Evolutionary conservation across 1,140 invertebrate species (phyloP).

Genomic region (Heliothis virescens): DNA sequence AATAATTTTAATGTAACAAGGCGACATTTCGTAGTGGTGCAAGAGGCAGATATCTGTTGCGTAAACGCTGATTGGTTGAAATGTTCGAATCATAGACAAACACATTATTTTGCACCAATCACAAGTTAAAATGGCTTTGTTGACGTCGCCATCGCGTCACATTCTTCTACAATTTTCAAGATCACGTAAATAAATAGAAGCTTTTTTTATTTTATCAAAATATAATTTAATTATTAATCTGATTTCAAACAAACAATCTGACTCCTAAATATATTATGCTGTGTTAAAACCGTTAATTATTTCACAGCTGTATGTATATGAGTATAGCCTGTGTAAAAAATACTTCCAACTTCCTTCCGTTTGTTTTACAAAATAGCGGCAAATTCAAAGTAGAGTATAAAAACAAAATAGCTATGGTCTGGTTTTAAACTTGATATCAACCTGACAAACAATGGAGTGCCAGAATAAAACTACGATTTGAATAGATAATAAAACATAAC

Average conservation of each 20-base stretch:
- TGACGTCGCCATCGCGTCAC: conserved; percentile 37
- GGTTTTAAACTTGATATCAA: not conserved
- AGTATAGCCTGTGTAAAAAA: too few species aligned
- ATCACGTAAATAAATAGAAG: too few species aligned
- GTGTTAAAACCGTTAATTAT: too few species aligned
- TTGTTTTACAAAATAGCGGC: not conserved
- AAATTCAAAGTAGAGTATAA: not conserved
- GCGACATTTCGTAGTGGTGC: conserved; percentile 6
- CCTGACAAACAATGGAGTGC: too few species aligned
- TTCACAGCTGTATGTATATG: too few species aligned
- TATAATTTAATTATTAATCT: too few species aligned
- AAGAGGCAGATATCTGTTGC: not conserved
- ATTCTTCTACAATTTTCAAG: not conserved
- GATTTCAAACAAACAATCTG: too few species aligned
- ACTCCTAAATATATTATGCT: too few species aligned
- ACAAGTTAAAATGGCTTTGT: not conserved
- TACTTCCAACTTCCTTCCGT: not conserved
- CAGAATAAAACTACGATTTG: too few species aligned
- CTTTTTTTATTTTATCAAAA: too few species aligned
- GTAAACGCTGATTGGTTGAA: conserved; percentile 8
- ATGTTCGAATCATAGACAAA: not conserved
- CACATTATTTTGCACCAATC: conserved; percentile 1
- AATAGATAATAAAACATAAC: too few species aligned
- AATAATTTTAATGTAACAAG: not conserved
- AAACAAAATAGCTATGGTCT: not conserved